phyloP scores from a whole-genome alignment of 2,113 vertebrate genomes.

The Narcine bancroftii region DNA sequence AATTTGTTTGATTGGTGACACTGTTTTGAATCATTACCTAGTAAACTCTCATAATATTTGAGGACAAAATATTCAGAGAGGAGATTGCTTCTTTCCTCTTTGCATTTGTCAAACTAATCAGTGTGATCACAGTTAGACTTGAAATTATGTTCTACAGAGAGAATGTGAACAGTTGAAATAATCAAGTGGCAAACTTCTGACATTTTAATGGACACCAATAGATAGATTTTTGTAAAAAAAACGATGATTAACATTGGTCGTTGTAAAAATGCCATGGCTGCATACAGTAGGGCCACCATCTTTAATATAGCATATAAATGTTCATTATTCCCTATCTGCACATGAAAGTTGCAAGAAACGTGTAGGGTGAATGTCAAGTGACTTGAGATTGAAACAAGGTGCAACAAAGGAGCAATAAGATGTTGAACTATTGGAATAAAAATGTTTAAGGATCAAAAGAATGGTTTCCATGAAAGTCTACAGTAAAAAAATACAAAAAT shows the following conservation, averaged over 20 bases:
- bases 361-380: background rate
- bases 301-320: background rate
- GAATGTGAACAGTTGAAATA: no score
- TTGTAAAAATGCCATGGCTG: background rate
- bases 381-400: background rate
- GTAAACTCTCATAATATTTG: background rate
- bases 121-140: background rate
- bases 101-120: background rate
- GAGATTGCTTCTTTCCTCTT: background rate
- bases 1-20: background rate
- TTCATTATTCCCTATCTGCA: background rate
- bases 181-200: background rate
- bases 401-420: background rate
- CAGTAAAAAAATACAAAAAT: no score
- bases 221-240: background rate
- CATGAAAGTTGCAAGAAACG: background rate
- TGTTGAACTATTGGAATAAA: background rate
- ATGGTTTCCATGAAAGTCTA: no score
- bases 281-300: no score
- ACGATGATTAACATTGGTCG: background rate
- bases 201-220: background rate
- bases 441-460: background rate
- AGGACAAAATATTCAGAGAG: background rate
- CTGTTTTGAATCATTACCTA: background rate
- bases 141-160: background rate